A percentile compares a stretch with the other conserved stretches of the same genome.
Evolutionary conservation across 2,113 vertebrate genomes (phyloP).

Genomic region (Tursiops truncatus): DNA sequence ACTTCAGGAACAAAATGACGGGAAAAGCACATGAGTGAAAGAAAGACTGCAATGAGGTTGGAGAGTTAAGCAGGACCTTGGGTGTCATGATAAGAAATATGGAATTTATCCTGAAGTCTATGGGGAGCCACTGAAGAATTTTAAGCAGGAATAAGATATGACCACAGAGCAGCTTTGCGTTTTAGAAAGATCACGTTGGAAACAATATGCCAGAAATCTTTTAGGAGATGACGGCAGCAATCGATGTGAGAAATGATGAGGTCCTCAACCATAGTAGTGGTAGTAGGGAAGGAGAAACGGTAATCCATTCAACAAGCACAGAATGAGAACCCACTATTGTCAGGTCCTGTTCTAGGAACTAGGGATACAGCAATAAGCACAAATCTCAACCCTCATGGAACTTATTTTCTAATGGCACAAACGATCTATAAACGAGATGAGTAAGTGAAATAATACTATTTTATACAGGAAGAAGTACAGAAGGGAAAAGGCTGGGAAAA

Average conservation of each 20-base stretch:
- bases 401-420: background rate
- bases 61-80: background rate
- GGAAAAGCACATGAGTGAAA: background rate
- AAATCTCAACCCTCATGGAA: background rate
- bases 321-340: background rate
- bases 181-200: background rate
- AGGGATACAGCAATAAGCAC: background rate
- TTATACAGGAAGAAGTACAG: background rate
- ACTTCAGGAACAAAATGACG: background rate
- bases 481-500: background rate
- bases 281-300: background rate
- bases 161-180: background rate
- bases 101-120: background rate
- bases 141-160: background rate
- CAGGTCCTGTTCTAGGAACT: too few relatives aligned
- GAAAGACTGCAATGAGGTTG: background rate
- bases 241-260: background rate
- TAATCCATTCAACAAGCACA: background rate
- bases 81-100: background rate
- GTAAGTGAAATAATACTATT: background rate
- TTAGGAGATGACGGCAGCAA: background rate
- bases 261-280: background rate
- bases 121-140: background rate
- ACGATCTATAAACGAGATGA: background rate
- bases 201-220: fast-evolving